Evolutionary conservation across 2,888 invertebrate genomes (phyloP).

Genomic region (Cremastinae sp.): DNA sequence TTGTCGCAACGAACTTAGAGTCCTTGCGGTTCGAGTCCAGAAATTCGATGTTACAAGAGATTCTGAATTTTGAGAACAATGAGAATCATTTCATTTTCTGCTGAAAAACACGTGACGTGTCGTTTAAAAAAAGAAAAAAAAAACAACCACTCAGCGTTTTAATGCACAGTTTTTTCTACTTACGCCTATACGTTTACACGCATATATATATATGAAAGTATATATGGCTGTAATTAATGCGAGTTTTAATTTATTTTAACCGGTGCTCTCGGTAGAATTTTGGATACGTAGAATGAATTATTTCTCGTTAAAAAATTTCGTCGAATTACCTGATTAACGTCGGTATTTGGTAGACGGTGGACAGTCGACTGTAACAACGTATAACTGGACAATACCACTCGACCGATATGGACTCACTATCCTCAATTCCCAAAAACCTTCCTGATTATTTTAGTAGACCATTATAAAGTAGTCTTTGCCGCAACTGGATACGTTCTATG

Average conservation of each 20-base stretch:
- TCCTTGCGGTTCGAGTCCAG: constrained; percentile 68
- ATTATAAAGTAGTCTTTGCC: constrained; percentile 24
- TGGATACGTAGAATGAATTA: constrained; percentile 42
- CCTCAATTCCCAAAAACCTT: constrained; percentile 38
- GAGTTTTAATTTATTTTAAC: constrained; percentile 47
- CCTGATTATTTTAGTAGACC: constrained; percentile 2
- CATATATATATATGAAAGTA: constrained; percentile 57
- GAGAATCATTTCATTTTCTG: constrained; percentile 44
- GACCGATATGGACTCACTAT: constrained; percentile 53
- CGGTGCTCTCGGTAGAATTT: constrained; percentile 60
- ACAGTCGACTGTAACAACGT: constrained; percentile 70
- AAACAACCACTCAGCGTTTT: constrained; percentile 68
- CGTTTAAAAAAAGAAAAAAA: constrained; percentile 47
- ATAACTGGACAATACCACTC: constrained; percentile 72
- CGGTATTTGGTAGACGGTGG: constrained; percentile 69
- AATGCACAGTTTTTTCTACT: constrained; percentile 65
- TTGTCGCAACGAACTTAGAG: constrained; percentile 51
- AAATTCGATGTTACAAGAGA: constrained; percentile 65
- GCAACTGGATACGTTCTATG: constrained; percentile 13
- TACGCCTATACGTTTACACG: constrained; percentile 51
- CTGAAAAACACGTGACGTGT: constrained; percentile 67
- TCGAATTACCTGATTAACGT: constrained; percentile 60
- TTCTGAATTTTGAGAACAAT: neutral
- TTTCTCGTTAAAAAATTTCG: constrained; percentile 55
- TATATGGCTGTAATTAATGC: constrained; percentile 57